Conservation (phyloP, 2,888 invertebrate genomes). For the Trachelus iudaicus region DNA sequence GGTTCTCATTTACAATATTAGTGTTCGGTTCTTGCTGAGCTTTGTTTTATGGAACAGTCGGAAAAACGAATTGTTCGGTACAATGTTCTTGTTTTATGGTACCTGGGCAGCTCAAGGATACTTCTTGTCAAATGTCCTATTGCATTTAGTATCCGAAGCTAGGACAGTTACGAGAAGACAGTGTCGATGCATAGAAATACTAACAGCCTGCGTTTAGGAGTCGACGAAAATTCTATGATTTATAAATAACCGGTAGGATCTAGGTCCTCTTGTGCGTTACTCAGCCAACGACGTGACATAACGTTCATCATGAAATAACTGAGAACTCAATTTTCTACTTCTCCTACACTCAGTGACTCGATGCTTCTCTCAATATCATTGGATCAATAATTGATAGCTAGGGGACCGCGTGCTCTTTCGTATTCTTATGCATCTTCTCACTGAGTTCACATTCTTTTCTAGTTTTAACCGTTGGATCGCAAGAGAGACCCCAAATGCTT, state of each 20-base stretch:
- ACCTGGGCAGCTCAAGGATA: background rate
- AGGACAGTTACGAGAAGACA: background rate
- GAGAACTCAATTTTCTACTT: background rate
- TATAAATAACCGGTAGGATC: constrained; percentile 39
- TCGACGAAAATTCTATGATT: background rate
- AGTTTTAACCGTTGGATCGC: background rate
- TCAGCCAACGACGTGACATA: constrained; percentile 32
- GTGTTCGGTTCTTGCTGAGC: background rate
- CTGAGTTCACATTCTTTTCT: background rate
- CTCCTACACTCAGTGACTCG: background rate
- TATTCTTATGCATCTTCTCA: background rate
- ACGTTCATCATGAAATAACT: constrained; percentile 10
- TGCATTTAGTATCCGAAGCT: background rate
- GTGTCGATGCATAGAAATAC: background rate
- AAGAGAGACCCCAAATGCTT: background rate
- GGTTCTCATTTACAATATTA: background rate
- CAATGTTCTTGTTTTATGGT: background rate
- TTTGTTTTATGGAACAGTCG: background rate
- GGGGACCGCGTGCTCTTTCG: background rate
- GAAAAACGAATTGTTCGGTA: background rate
- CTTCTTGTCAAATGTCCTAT: background rate
- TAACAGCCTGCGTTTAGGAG: background rate
- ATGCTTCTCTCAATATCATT: background rate
- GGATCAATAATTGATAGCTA: background rate
- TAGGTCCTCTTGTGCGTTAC: constrained; percentile 21